These are phyloP conservation scores for Heliconius himera DNA, from an alignment of 1,140 invertebrate genomes.

Conservation along the genomic window DNA sequence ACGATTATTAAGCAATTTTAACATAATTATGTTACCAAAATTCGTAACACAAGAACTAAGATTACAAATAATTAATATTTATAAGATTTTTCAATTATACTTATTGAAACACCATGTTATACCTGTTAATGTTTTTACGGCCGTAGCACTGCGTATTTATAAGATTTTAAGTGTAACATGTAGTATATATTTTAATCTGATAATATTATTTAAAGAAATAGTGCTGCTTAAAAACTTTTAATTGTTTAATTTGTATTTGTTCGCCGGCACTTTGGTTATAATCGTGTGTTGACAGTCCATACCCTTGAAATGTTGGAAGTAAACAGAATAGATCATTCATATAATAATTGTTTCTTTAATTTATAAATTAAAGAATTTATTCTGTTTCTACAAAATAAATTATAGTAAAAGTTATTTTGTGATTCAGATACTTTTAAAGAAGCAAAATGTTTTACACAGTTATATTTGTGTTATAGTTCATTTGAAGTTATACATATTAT, in stretches of 20 bases:
- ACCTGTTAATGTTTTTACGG: slow-evolving; percentile 26
- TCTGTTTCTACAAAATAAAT: neutral
- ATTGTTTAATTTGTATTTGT: slow-evolving; percentile 12
- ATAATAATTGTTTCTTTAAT: neutral
- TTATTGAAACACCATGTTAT: slow-evolving; percentile 4
- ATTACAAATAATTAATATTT: neutral
- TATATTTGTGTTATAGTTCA: neutral
- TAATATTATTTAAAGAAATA: neutral
- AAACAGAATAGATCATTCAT: slow-evolving; percentile 6
- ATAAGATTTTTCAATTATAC: neutral
- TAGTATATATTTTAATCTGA: slow-evolving; percentile 13
- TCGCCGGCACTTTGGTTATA: slow-evolving; percentile 70
- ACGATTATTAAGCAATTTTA: slow-evolving; percentile 58
- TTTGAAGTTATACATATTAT: neutral
- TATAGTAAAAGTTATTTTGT: neutral
- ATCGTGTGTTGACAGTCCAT: slow-evolving; percentile 48
- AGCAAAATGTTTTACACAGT: neutral
- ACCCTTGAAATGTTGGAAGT: slow-evolving; percentile 52
- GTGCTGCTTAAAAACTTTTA: neutral
- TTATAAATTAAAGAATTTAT: neutral
- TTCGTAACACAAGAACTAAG: neutral
- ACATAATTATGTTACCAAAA: slow-evolving; percentile 52
- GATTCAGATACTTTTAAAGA: neutral
- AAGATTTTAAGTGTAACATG: slow-evolving; percentile 17
- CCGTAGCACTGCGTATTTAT: slow-evolving; percentile 33